Base-by-base conservation (phyloP, 30 jellyfish, hydroid and myxozoan species). In the Euphysa ruthae region DNA sequence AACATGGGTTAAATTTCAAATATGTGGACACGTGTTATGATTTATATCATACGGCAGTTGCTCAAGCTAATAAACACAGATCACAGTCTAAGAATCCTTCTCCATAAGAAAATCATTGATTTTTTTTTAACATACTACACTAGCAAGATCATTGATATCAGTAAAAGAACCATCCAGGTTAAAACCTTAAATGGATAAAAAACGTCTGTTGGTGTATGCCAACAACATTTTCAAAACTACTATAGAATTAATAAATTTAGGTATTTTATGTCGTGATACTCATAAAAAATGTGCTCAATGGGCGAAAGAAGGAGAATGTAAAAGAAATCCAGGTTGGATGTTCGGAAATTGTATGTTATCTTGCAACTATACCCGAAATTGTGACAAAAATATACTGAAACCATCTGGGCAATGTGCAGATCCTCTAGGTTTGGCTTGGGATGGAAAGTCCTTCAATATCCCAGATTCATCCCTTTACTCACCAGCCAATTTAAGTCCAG, bases 291-390 rank as follows among this genome's bases (percentile, higher is more conserved):
- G 96, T 65, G 71, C 83, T 21, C 35, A 64, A 1, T 86, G 96
- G 96, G 96, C 96, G 19, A 66, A 66, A n/a, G 44, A 68, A 55
- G 96, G 96, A 19, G 95, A 84, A 54, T 84, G 95, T 61, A 32
- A 58, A 66, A 27, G 81, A 15, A 86, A 86, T 43, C 94, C 96
- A 4, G 96, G 94, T 1, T 86, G 85, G 86, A 86, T 86, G 96
- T 42, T 44, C 42, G 58, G 60, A 32, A 79, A 86, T 63, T 86
- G 96, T 30, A 62, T 64, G 65, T 26, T 58, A 22, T 78, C 96
- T n/a, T 86, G 96, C 93, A 86, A 86, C 76, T 58, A 38, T 33
- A 79, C 82, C 20, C 74, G 50, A 61, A n/a, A n/a, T n/a, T 86
- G 96, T 49, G 96, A 86, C 34, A 35, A 54, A 28, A 83, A 81